Evolutionary conservation across 2,113 vertebrate species (phyloP).

Genomic region (Solenodon paradoxus): DNA sequence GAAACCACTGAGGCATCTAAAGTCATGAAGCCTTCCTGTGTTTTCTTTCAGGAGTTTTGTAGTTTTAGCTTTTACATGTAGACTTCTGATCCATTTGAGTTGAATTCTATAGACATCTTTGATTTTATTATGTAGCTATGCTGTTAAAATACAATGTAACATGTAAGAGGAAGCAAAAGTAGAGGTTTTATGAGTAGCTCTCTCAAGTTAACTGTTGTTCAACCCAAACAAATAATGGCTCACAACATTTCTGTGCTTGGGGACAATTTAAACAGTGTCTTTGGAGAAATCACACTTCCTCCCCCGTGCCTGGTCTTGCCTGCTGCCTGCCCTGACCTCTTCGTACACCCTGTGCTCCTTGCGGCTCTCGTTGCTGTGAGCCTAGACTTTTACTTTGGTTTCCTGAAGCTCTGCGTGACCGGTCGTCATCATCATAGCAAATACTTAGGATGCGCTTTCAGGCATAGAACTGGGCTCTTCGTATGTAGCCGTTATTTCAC

Average conservation of each 20-base stretch:
- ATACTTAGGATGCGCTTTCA: neutral
- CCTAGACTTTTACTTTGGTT: neutral
- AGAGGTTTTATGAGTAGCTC: neutral
- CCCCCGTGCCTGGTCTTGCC: neutral
- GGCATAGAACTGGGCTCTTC: neutral
- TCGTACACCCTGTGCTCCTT: neutral
- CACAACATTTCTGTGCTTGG: neutral
- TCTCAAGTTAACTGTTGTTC: neutral
- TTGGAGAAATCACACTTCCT: neutral
- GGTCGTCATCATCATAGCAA: neutral
- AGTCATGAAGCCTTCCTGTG: neutral
- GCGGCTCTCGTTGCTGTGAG: neutral
- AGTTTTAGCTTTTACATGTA: slow-evolving; percentile 1
- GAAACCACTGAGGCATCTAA: neutral
- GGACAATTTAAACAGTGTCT: neutral
- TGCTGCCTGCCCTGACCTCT: neutral
- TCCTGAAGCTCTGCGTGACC: neutral
- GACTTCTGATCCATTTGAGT: neutral
- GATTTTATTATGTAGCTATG: neutral
- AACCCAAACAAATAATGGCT: neutral
- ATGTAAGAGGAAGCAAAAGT: neutral
- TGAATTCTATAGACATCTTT: neutral
- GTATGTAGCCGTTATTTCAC: neutral
- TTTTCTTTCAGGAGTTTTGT: neutral
- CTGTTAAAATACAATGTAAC: neutral